Evolutionary conservation across 1,140 invertebrate species (phyloP).

Genomic region (Drosophila ogumai): DNA sequence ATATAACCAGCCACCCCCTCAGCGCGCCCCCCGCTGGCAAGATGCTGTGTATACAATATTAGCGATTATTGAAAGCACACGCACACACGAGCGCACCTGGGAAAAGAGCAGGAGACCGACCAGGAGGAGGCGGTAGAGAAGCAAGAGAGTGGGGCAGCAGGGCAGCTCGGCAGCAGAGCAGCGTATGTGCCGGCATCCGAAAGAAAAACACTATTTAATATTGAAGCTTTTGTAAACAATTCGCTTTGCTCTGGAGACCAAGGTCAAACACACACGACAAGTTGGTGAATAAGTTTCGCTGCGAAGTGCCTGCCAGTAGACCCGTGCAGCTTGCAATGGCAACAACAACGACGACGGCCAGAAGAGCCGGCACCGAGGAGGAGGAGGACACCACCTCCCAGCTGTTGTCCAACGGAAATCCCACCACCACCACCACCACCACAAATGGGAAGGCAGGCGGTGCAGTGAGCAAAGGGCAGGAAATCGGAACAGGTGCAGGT

Average conservation of each 20-base stretch:
- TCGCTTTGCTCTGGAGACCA: constrained; percentile 23
- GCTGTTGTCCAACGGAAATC: constrained; percentile 50
- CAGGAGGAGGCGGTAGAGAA: not conserved
- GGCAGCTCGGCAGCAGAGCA: constrained; percentile 16
- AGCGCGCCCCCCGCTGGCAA: constrained; percentile 23
- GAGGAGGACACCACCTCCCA: constrained; percentile 12
- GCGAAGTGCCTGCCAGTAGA: constrained; percentile 42
- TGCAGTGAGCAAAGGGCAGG: constrained; percentile 2
- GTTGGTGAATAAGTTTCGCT: constrained; percentile 39
- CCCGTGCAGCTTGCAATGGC: constrained; percentile 59
- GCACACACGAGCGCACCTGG: constrained; percentile 18
- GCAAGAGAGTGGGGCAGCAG: constrained; percentile 4
- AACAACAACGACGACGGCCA: constrained; percentile 54
- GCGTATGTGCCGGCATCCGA: constrained; percentile 46
- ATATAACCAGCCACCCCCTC: constrained; percentile 29
- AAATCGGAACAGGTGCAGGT: constrained; percentile 15
- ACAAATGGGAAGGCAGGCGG: constrained; percentile 26
- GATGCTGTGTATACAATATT: constrained; percentile 81
- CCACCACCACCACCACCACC: constrained; percentile 20
- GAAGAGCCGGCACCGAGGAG: constrained; percentile 13
- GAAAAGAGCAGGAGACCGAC: constrained; percentile 14
- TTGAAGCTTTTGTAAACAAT: constrained; percentile 74
- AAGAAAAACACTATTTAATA: constrained; percentile 51
- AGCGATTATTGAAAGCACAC: constrained; percentile 63
- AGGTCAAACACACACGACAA: constrained; percentile 48